A percentile compares a stretch with the other conserved stretches of the same genome.
Evolutionary conservation across 1,140 invertebrate species (phyloP).

Genomic region (Aphelinus atriplicis): DNA sequence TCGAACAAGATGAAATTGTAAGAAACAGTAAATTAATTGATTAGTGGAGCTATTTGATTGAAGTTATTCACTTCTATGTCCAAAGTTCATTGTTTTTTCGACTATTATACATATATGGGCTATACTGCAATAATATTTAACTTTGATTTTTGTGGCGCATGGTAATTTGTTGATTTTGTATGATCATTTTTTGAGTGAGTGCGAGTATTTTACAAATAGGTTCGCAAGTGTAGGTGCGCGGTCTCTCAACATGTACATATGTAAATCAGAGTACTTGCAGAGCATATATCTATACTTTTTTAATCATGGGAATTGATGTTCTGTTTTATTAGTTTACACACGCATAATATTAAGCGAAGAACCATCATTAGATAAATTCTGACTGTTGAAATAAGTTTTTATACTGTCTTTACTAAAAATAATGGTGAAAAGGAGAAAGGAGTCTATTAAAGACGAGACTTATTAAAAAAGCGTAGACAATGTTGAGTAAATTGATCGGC

Average conservation of each 20-base stretch:
- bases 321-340: not conserved
- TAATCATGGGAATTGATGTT: not conserved
- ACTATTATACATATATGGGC: conserved; percentile 33
- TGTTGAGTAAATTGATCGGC: not conserved
- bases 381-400: conserved; percentile 1
- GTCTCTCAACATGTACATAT: conserved; percentile 39
- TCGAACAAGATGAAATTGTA: not conserved
- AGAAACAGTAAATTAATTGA: conserved; percentile 13
- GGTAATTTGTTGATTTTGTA: conserved; percentile 1
- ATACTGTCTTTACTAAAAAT: conserved; percentile 3
- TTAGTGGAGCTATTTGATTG: conserved; percentile 32
- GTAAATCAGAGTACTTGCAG: conserved; percentile 30
- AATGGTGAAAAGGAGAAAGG: conserved; percentile 10
- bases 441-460: conserved; percentile 37
- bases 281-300: conserved; percentile 23
- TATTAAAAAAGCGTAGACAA: conserved; percentile 20
- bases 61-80: conserved; percentile 38
- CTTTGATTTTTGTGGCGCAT: conserved; percentile 21
- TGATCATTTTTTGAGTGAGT: conserved; percentile 10
- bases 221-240: not conserved
- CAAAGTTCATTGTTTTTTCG: conserved; percentile 41
- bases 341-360: not conserved
- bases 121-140: conserved; percentile 1
- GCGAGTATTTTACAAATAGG: conserved; percentile 21
- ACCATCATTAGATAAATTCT: not conserved